Evolutionary conservation across 1,140 invertebrate species (phyloP), one percentile per base, ranked within the genome.

Genomic region (Wasmannia auropunctata): DNA sequence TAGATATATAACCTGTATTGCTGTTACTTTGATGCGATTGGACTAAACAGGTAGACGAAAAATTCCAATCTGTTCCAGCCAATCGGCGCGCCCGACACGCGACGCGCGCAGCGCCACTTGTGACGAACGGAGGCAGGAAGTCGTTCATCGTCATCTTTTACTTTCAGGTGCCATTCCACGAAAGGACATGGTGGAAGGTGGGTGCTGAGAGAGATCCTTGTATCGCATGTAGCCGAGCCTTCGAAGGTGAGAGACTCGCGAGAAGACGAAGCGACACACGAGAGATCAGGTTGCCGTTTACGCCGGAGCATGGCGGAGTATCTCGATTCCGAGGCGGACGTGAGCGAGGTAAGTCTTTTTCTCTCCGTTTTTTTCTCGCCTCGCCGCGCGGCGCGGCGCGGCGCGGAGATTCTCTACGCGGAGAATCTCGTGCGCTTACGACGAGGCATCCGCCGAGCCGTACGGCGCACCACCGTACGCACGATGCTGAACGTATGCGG

Each of bases 281-380:
- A 19, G 25, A 19, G 25, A 14, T 28, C 16, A 5, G 16, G 7
- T 31, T 19, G 25, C 25, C 22, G 1, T 37, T 7, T 14, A 69
- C 10, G 6, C n/a, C n/a, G 11, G 14, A 62, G n/a, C 19, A 90
- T 90, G 89, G 88, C 88, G 25, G 97, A 98, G 93, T 98, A 98
- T 94, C 93, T 98, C 67, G 97, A 98, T 87, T 97, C 97, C 1
- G 97, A 98, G 94, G 97, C 98, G 3, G 97, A 98, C 91, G 97
- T 98, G 94, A 98, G 97, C 93, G 97, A 97, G 96, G 97, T 97
- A 95, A 96, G 95, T 16, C 16, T 88, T 40, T 74, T 4, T 37
- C 19, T 19, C 16, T 60, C 3, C 28, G n/a, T 49, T 83, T 37
- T 58, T n/a, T n/a, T n/a, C n/a, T n/a, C n/a, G n/a, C n/a, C 8